Evolutionary conservation across 2,113 vertebrate genomes (phyloP), one percentile per base, ranked within the genome.

Genomic region (Lota lota): DNA sequence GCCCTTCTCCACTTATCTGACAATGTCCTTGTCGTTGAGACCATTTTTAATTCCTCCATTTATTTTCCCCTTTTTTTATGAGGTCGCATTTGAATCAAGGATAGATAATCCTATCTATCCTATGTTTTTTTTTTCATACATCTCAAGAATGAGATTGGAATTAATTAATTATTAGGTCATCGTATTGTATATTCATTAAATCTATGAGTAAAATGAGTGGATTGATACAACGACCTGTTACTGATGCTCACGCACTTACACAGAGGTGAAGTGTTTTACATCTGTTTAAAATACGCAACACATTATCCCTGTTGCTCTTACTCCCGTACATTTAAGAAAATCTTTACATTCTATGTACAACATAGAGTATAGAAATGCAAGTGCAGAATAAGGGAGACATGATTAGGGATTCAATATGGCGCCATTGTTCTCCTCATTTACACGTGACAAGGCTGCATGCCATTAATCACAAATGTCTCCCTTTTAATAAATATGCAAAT

Each of bases 401-500:
- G 61, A 70, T 64, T 68, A 63, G 47, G 68, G 67, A 68, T 75
- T 63, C 76, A 63, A 36, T 63, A 59, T 64, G 70, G 62, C 73
- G 70, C 61, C 59, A 73, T 76, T 84, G 70, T 11, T 67, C 64
- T 65, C 68, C 74, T 78, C 82, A 70, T 87, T 76, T 79, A 76
- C 84, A 80, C 87, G 80, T 90, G 88, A 86, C 78, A 88, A 77
- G 75, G 77, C 78, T 84, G 81, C 72, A 87, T 89, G 79, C 79
- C 89, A 93, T 92, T 92, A 92, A 92, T 93, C 91, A 92, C 88
- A 88, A 85, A 87, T 87, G 89, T 91, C 90, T 82, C 75, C 66
- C 83, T 92, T 92, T 91, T 91, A 92, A 92, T 92, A 91, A 91
- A 91, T 89, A 92, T 92, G 91, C 90, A 92, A 92, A 91, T 92